Evolutionary conservation across 2,888 invertebrate species (phyloP).

Genomic region (Leucoma salicis): DNA sequence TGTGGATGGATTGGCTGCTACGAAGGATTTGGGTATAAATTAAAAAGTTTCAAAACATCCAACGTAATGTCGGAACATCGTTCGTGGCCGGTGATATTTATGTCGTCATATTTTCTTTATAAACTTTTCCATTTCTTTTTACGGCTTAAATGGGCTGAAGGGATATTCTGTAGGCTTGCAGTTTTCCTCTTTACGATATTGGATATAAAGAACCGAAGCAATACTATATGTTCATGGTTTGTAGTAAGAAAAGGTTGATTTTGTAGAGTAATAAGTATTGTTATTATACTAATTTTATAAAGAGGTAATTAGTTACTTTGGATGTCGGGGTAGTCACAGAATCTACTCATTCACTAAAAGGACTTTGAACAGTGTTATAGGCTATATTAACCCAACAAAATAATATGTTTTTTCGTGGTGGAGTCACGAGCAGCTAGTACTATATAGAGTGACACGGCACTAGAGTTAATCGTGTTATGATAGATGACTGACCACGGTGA

Average conservation of each 20-base stretch:
- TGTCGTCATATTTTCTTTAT: constrained; percentile 65
- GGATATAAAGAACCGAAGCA: constrained; percentile 24
- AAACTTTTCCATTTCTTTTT: constrained; percentile 62
- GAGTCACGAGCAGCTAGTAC: too few species aligned
- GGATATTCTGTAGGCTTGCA: constrained; percentile 55
- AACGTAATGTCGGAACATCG: constrained; percentile 57
- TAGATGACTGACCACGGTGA: constrained; percentile 52
- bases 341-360: too few species aligned
- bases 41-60: constrained; percentile 49
- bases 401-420: too few species aligned
- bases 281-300: too few species aligned
- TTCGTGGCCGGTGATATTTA: constrained; percentile 63
- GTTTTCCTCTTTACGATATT: constrained; percentile 63
- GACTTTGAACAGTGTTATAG: too few species aligned
- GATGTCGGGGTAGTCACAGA: too few species aligned
- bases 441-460: constrained; percentile 39
- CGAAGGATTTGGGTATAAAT: constrained; percentile 40
- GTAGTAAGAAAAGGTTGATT: constrained; percentile 18
- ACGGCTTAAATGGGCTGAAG: constrained; percentile 57
- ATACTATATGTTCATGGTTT: background rate
- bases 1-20: constrained; percentile 29
- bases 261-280: constrained; percentile 6
- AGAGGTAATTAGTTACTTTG: too few species aligned
- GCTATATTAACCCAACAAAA: too few species aligned
- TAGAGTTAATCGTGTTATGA: constrained; percentile 44